A percentile compares a stretch with the other conserved stretches of the same genome.
phyloP scores from a whole-genome alignment of 35 echinoderm and acorn worm genomes.

The Hemicentrotus pulcherrimus region DNA sequence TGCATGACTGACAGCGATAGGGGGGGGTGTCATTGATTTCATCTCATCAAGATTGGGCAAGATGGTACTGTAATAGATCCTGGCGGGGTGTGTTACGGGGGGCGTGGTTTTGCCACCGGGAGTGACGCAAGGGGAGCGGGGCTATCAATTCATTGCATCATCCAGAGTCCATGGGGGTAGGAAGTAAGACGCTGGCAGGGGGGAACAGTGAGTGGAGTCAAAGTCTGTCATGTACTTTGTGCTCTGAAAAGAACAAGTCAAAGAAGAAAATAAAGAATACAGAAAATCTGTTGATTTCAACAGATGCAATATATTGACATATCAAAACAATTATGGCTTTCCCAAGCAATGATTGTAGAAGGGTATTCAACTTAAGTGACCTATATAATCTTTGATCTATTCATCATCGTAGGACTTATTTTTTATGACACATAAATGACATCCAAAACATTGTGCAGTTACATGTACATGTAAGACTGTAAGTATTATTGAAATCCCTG shows the following conservation, averaged over 20 bases:
- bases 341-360: background rate
- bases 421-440: background rate
- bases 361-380: background rate
- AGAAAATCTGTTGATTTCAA: background rate
- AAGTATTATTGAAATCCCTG: too few species aligned
- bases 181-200: constrained; percentile 75
- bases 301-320: too few species aligned
- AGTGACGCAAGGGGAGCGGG: background rate
- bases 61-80: too few species aligned
- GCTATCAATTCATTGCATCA: constrained; percentile 50
- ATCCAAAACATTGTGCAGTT: background rate
- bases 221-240: constrained; percentile 94
- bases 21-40: too few species aligned
- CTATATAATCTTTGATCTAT: background rate
- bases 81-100: constrained; percentile 57
- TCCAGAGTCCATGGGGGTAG: constrained; percentile 82
- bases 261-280: background rate
- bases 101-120: too few species aligned
- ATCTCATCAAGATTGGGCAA: too few species aligned
- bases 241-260: constrained; percentile 58
- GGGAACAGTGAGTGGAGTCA: constrained; percentile 89
- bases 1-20: too few species aligned
- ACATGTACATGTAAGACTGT: too few species aligned
- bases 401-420: background rate
- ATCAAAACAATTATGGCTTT: too few species aligned